A percentile compares a stretch with the other conserved stretches of the same genome.
phyloP scores from a whole-genome alignment of 2,797 vertebrate species.

The Hoplostethus mediterraneus region DNA sequence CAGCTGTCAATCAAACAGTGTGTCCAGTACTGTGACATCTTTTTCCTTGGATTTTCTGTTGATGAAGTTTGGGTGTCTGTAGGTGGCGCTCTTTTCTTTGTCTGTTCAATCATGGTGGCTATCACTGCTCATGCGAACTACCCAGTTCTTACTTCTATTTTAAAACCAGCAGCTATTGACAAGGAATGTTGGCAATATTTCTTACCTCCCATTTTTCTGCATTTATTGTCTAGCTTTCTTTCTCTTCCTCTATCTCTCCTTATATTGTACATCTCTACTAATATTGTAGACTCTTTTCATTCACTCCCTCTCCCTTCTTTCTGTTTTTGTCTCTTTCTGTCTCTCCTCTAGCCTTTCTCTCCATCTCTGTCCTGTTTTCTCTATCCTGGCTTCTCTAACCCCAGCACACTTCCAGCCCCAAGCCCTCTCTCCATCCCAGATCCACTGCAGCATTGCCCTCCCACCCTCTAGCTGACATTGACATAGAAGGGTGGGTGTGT shows the following conservation, averaged over 20 bases:
- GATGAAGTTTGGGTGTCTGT: no score
- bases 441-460: conserved; percentile 47
- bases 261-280: no score
- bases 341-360: background rate
- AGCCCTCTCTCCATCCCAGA: conserved; percentile 40
- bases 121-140: background rate
- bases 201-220: background rate
- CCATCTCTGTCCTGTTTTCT: background rate
- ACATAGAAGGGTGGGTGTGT: conserved; percentile 23
- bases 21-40: no score
- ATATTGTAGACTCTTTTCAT: no score
- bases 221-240: background rate
- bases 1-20: no score
- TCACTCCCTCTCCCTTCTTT: background rate
- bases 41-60: no score
- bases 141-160: background rate
- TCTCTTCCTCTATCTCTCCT: no score
- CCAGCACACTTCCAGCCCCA: conserved; percentile 4
- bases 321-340: conserved; percentile 13
- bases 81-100: no score
- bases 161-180: background rate
- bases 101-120: no score
- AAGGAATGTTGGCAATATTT: background rate
- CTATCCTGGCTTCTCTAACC: background rate
- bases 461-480: conserved; percentile 54